These are phyloP conservation scores for Limanda limanda DNA, from an alignment of 2,113 vertebrate species.

Conservation along the genomic window DNA sequence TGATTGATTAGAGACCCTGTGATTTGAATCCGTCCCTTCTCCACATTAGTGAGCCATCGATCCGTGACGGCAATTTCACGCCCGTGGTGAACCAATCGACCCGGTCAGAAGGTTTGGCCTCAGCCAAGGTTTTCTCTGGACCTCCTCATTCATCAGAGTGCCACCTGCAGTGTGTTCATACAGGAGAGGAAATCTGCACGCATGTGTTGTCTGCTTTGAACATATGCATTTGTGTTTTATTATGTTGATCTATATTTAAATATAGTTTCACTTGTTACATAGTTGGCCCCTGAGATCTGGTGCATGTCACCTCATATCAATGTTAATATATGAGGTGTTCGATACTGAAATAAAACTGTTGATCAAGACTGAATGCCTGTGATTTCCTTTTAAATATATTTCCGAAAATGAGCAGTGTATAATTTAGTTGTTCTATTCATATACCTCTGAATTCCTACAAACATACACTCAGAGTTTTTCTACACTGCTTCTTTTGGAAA, in stretches of 20 bases:
- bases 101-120: constrained; percentile 63
- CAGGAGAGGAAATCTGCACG: background rate
- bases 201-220: background rate
- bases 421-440: no score
- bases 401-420: no score
- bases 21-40: constrained; percentile 67
- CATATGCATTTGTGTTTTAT: constrained; percentile 1
- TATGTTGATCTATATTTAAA: constrained; percentile 16
- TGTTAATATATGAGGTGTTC: background rate
- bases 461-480: no score
- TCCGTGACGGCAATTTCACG: constrained; percentile 82
- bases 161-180: constrained; percentile 46
- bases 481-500: background rate
- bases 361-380: background rate
- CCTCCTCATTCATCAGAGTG: constrained; percentile 70
- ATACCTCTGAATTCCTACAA: no score
- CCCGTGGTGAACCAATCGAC: constrained; percentile 72
- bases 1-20: constrained; percentile 75
- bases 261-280: background rate
- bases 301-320: background rate
- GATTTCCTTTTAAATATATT: no score
- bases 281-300: background rate
- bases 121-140: constrained; percentile 56
- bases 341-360: background rate
- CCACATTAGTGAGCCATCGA: constrained; percentile 78